phyloP scores from a whole-genome alignment of 2,797 vertebrate species.

The Limosa lapponica region DNA sequence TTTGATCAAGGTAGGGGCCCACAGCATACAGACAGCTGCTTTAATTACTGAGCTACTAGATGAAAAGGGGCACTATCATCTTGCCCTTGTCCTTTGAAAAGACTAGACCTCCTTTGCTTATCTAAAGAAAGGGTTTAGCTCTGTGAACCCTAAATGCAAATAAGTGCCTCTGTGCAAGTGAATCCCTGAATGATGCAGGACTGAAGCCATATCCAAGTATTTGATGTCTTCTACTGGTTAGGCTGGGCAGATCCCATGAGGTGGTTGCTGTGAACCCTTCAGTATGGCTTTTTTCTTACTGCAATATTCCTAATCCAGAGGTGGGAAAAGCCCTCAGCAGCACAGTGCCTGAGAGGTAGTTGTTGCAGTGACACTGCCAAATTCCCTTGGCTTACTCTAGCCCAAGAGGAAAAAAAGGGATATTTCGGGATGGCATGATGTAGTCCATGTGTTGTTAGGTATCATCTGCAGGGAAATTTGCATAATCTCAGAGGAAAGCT shows the following conservation, averaged over 20 bases:
- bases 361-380: neutral
- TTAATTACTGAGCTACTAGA: neutral
- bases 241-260: neutral
- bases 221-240: neutral
- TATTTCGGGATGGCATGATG: neutral
- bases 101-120: neutral
- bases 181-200: neutral
- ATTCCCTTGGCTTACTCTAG: neutral
- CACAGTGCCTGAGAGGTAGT: neutral
- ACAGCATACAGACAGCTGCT: neutral
- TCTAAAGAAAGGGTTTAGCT: neutral
- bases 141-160: neutral
- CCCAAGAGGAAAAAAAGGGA: neutral
- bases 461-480: slow-evolving; percentile 12
- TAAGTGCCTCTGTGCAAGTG: neutral
- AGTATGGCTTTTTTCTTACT: neutral
- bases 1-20: neutral
- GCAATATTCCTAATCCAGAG: neutral
- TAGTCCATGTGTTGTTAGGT: neutral
- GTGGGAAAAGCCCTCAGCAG: neutral
- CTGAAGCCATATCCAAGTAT: neutral
- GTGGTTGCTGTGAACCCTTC: neutral
- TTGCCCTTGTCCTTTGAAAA: neutral
- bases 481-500: slow-evolving; percentile 8
- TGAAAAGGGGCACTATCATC: neutral